Conservation (phyloP, 2,113 vertebrate genomes). For the Labrus mixtus region DNA sequence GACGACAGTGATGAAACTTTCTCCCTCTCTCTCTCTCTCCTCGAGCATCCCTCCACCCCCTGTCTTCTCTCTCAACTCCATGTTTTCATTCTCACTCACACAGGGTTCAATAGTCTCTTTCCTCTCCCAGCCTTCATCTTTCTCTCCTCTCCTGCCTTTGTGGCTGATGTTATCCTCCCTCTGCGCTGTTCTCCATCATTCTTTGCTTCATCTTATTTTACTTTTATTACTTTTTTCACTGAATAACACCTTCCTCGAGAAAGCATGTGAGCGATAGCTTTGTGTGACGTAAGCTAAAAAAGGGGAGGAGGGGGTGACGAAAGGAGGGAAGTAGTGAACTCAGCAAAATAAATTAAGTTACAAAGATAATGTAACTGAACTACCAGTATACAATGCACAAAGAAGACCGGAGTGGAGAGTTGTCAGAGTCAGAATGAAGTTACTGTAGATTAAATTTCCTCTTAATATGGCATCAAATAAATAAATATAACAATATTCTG, state of each 20-base stretch:
- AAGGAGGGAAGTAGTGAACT: neutral
- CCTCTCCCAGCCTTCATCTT: conserved; percentile 46
- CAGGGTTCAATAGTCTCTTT: conserved; percentile 42
- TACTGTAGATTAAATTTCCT: neutral
- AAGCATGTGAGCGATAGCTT: conserved; percentile 40
- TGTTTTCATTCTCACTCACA: conserved; percentile 51
- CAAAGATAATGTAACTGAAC: conserved; percentile 1
- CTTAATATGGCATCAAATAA: neutral
- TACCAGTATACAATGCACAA: neutral
- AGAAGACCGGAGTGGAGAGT: neutral
- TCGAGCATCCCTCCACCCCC: conserved; percentile 40
- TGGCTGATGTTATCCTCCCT: conserved; percentile 62
- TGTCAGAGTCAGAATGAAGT: neutral
- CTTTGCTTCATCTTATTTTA: conserved; percentile 61
- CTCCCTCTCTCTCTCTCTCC: conserved; percentile 58
- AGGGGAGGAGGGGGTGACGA: neutral
- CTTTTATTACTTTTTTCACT: conserved; percentile 65
- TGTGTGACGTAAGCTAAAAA: conserved; percentile 16
- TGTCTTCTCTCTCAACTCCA: conserved; percentile 31
- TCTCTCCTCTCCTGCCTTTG: conserved; percentile 29
- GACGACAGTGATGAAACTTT: conserved; percentile 76
- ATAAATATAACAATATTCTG: neutral
- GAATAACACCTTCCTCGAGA: conserved; percentile 50
- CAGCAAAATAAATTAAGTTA: conserved; percentile 12
- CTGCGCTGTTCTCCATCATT: conserved; percentile 56